phyloP scores from a whole-genome alignment of 2,888 invertebrate species.

The Zele albiditarsus region DNA sequence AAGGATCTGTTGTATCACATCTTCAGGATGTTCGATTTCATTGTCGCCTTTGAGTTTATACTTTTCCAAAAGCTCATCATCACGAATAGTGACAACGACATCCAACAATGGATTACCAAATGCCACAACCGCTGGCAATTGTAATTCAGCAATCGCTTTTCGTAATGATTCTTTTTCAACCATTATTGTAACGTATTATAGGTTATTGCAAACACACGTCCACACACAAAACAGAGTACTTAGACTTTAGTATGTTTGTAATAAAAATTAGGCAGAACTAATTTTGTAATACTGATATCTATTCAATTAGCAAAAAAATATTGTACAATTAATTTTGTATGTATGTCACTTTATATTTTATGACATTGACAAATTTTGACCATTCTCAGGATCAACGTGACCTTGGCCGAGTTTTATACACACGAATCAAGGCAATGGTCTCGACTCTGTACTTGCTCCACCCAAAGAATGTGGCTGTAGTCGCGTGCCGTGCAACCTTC shows the following conservation, averaged over 20 bases:
- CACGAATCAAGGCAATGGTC: not conserved
- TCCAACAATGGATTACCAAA: conserved; percentile 71
- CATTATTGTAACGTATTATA: conserved; percentile 46
- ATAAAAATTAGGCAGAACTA: no score
- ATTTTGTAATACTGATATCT: not conserved
- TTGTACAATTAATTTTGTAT: not conserved
- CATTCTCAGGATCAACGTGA: conserved; percentile 1
- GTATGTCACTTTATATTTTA: not conserved
- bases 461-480: not conserved
- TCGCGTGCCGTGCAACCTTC: not conserved
- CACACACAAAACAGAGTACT: not conserved
- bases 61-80: conserved; percentile 62
- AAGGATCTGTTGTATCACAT: conserved; percentile 60
- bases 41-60: conserved; percentile 64
- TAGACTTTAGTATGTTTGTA: no score
- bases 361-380: conserved; percentile 15
- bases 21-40: conserved; percentile 62
- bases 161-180: conserved; percentile 55
- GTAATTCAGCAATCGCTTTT: conserved; percentile 51
- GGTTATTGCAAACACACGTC: conserved; percentile 6
- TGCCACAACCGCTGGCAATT: conserved; percentile 62
- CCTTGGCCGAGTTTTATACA: conserved; percentile 23
- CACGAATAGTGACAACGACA: conserved; percentile 58
- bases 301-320: not conserved
- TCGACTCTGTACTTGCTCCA: not conserved